These are phyloP conservation scores for Cerceris rybyensis DNA, from an alignment of 2,888 invertebrate genomes.

Conservation along the genomic window DNA sequence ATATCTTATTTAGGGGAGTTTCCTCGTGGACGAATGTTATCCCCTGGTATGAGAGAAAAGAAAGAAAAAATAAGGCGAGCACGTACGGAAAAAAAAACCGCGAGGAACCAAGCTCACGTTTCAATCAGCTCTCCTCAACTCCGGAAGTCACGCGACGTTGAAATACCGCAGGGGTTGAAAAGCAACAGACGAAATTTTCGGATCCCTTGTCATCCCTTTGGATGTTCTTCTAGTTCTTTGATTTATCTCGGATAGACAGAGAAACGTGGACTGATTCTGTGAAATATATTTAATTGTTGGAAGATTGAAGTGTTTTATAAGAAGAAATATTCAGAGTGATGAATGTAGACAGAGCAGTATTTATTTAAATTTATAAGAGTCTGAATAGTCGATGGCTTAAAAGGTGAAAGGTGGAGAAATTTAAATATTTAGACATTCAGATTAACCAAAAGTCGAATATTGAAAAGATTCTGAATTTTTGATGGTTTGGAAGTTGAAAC, in stretches of 20 bases:
- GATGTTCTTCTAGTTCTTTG: background rate
- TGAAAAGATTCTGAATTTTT: no score
- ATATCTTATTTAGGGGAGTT: conserved; percentile 24
- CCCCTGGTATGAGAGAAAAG: background rate
- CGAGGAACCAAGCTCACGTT: conserved; percentile 31
- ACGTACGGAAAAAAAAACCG: conserved; percentile 21
- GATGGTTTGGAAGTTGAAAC: no score
- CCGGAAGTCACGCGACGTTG: conserved; percentile 48
- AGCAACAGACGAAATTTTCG: background rate
- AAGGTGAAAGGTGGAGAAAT: no score
- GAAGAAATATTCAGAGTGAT: no score
- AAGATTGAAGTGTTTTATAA: no score
- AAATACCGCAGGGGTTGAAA: conserved; percentile 29
- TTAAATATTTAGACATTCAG: no score
- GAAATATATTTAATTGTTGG: no score
- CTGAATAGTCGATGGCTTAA: no score
- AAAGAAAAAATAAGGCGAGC: background rate
- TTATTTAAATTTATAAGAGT: no score
- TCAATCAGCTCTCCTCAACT: conserved; percentile 35
- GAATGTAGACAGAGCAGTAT: no score
- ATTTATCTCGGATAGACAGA: background rate
- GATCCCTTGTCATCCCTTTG: background rate
- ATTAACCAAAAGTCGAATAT: no score
- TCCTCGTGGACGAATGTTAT: conserved; percentile 30
- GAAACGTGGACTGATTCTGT: no score